Percentiles rank a stretch among this genome's conserved stretches.
These are phyloP conservation scores for Argyrosomus japonicus DNA, from an alignment of 2,113 vertebrate genomes.

Conservation along the genomic window DNA sequence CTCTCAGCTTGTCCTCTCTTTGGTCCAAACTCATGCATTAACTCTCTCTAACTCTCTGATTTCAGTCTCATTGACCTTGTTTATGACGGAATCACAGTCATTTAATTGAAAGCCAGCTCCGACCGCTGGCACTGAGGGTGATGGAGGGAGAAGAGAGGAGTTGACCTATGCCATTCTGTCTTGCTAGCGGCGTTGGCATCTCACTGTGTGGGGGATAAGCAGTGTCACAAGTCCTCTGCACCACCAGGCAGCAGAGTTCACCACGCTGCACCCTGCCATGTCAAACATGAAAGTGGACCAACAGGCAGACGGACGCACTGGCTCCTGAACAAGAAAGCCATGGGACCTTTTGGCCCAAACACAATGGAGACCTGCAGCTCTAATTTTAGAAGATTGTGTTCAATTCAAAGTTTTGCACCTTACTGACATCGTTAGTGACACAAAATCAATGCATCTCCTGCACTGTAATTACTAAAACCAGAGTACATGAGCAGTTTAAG, in stretches of 20 bases:
- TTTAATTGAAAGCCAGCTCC: slow-evolving; percentile 71
- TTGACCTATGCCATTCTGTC: slow-evolving; percentile 64
- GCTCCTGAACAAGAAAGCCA: slow-evolving; percentile 37
- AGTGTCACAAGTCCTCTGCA: slow-evolving; percentile 56
- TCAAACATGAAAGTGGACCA: slow-evolving; percentile 55
- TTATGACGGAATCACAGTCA: slow-evolving; percentile 66
- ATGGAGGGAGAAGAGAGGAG: slow-evolving; percentile 55
- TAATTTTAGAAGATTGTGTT: slow-evolving; percentile 4
- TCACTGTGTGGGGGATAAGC: slow-evolving; percentile 44
- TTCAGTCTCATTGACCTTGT: slow-evolving; percentile 72
- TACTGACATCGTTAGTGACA: slow-evolving; percentile 1
- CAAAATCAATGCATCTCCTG: background rate
- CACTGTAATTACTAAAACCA: background rate
- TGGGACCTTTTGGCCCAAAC: slow-evolving; percentile 1
- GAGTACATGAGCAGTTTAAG: background rate
- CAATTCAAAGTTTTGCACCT: slow-evolving; percentile 7
- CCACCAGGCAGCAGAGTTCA: slow-evolving; percentile 53
- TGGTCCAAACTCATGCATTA: slow-evolving; percentile 14
- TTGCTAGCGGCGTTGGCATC: slow-evolving; percentile 33
- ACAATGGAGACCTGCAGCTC: background rate
- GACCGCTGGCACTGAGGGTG: slow-evolving; percentile 49
- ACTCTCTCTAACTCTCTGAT: slow-evolving; percentile 10
- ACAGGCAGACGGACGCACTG: slow-evolving; percentile 26
- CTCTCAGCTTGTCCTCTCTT: slow-evolving; percentile 29
- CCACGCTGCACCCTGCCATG: slow-evolving; percentile 43